Conservation (phyloP, 2,888 invertebrate species). For the Athrips mouffetella region DNA sequence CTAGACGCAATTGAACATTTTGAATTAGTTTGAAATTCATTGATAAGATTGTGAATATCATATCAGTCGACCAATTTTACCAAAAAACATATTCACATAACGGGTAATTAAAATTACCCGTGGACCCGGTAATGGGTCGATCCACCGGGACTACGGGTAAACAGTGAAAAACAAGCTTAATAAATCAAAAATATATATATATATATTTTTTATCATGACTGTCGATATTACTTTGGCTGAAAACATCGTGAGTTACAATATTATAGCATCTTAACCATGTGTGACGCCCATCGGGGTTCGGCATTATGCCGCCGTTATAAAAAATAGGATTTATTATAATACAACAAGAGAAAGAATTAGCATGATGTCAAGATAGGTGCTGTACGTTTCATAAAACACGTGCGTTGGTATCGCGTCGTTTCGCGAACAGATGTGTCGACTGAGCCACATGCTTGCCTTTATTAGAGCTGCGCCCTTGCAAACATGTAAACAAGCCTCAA, state of each 20-base stretch:
- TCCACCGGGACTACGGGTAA: too few species aligned
- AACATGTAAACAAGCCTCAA: slow-evolving; percentile 31
- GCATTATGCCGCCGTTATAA: too few species aligned
- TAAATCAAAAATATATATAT: too few species aligned
- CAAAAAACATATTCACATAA: neutral
- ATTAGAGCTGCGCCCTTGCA: slow-evolving; percentile 40
- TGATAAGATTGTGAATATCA: slow-evolving; percentile 1
- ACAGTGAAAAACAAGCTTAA: too few species aligned
- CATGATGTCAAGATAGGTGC: slow-evolving; percentile 7
- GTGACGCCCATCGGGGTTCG: too few species aligned
- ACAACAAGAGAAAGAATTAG: neutral
- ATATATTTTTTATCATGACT: too few species aligned
- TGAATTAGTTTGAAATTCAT: slow-evolving; percentile 7
- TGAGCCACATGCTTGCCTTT: slow-evolving; percentile 48
- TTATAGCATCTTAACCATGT: neutral
- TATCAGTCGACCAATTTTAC: neutral
- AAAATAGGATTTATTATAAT: neutral
- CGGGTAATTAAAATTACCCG: too few species aligned
- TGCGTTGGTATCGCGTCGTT: slow-evolving; percentile 25
- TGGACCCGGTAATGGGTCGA: too few species aligned
- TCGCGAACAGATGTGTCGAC: slow-evolving; percentile 48
- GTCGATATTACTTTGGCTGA: too few species aligned
- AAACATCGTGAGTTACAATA: neutral
- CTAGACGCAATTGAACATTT: slow-evolving; percentile 1
- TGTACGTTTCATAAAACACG: slow-evolving; percentile 18